Conservation (phyloP, 2,113 vertebrate species). For the Formicarius rufipectus region DNA sequence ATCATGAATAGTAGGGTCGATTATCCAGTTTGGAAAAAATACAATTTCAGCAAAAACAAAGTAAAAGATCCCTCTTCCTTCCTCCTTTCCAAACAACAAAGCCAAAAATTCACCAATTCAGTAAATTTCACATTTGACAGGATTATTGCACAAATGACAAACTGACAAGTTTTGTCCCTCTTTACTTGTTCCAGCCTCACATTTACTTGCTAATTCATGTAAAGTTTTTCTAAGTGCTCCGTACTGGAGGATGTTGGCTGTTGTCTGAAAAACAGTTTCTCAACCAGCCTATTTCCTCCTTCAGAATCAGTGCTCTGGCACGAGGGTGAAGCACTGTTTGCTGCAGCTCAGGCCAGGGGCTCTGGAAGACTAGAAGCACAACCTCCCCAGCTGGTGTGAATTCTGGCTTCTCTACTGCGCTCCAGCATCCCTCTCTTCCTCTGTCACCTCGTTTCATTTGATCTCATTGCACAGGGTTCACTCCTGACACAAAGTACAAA, state of each 20-base stretch:
- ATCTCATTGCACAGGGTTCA: background rate
- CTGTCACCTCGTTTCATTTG: background rate
- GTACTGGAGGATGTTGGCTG: conserved; percentile 25
- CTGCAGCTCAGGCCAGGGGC: background rate
- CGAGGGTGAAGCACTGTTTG: background rate
- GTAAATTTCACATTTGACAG: background rate
- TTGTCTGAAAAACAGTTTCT: conserved; percentile 9
- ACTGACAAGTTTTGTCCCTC: conserved; percentile 46
- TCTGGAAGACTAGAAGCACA: background rate
- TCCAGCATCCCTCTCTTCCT: background rate
- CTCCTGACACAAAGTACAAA: background rate
- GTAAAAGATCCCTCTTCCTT: background rate
- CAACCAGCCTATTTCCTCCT: conserved; percentile 17
- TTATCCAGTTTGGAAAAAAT: background rate
- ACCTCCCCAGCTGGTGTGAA: background rate
- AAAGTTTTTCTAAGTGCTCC: conserved; percentile 43
- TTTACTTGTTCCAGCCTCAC: conserved; percentile 41
- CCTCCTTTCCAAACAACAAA: background rate
- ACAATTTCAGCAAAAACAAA: background rate
- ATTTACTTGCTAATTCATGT: conserved; percentile 62
- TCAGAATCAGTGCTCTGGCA: background rate
- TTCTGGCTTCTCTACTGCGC: background rate
- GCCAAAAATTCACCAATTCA: conserved; percentile 15
- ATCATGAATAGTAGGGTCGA: background rate
- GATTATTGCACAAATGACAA: conserved; percentile 24